Percentiles rank a stretch among this genome's conserved stretches.
These are phyloP conservation scores for Euplagia quadripunctaria DNA, from an alignment of 2,888 invertebrate genomes.

Conservation along the genomic window DNA sequence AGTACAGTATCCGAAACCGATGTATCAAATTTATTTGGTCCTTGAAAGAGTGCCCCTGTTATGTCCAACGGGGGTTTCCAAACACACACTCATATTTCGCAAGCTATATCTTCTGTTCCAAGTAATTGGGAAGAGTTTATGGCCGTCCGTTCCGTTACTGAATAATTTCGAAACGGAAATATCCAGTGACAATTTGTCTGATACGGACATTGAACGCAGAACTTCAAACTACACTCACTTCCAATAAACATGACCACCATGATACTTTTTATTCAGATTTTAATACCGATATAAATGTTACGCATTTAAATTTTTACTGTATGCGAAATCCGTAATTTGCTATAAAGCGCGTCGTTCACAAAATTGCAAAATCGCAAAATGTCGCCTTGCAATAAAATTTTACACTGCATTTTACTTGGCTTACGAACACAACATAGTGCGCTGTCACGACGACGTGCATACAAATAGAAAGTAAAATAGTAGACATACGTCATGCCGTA, in stretches of 20 bases:
- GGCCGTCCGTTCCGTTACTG: too few species aligned
- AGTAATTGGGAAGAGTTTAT: too few species aligned
- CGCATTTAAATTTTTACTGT: not conserved
- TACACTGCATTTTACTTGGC: slow-evolving; percentile 34
- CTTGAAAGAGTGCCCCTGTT: too few species aligned
- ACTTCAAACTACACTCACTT: too few species aligned
- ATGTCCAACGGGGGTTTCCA: too few species aligned
- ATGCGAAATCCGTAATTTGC: slow-evolving; percentile 21
- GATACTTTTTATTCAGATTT: not conserved
- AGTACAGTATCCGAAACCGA: too few species aligned
- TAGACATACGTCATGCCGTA: slow-evolving; percentile 28
- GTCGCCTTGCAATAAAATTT: slow-evolving; percentile 34
- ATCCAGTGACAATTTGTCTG: too few species aligned
- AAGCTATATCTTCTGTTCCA: too few species aligned
- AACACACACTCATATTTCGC: too few species aligned
- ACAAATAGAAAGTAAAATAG: slow-evolving; percentile 35
- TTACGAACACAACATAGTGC: slow-evolving; percentile 26
- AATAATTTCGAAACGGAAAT: too few species aligned
- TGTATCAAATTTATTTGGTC: too few species aligned
- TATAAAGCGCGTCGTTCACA: slow-evolving; percentile 15
- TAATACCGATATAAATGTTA: not conserved
- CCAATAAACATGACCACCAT: not conserved
- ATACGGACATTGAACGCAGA: too few species aligned
- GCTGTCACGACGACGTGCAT: slow-evolving; percentile 25
- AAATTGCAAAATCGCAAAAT: slow-evolving; percentile 25